Percentiles rank a stretch among this genome's conserved stretches.
These are phyloP conservation scores for Smutsia temminckii DNA, from an alignment of 2,797 vertebrate genomes.

Conservation along the genomic window DNA sequence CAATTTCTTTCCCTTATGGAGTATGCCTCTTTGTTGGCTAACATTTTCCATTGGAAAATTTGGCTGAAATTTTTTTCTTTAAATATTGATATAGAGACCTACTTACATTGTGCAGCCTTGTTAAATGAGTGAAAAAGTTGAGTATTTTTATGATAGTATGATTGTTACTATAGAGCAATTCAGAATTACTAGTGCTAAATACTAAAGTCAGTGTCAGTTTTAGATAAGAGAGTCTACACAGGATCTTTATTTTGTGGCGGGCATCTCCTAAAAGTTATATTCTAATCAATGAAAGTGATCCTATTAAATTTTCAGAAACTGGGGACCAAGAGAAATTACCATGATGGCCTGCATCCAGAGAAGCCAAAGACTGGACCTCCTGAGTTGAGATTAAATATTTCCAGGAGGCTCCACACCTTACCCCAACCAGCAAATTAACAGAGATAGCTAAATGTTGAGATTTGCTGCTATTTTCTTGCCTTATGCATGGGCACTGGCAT, in stretches of 20 bases:
- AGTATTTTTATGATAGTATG: neutral
- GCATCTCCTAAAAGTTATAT: neutral
- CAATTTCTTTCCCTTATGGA: neutral
- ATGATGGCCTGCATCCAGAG: neutral
- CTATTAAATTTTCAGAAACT: neutral
- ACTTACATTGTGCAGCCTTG: neutral
- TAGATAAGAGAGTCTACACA: neutral
- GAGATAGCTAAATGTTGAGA: neutral
- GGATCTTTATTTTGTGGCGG: neutral
- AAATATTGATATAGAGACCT: neutral
- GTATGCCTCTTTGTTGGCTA: conserved; percentile 10
- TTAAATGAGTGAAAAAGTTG: conserved; percentile 4
- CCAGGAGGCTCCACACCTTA: neutral
- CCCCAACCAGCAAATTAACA: neutral
- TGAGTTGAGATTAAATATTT: neutral
- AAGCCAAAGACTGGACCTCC: neutral
- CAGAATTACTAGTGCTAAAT: neutral
- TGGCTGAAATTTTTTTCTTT: neutral
- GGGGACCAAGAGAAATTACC: neutral
- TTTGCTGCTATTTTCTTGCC: neutral
- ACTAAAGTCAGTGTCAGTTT: neutral
- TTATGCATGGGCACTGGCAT: neutral
- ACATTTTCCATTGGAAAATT: neutral
- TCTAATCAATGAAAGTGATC: conserved; percentile 1
- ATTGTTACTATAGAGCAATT: neutral